These are phyloP conservation scores for Nannoperca obscura DNA, from an alignment of 2,797 vertebrate genomes.

Conservation along the genomic window DNA sequence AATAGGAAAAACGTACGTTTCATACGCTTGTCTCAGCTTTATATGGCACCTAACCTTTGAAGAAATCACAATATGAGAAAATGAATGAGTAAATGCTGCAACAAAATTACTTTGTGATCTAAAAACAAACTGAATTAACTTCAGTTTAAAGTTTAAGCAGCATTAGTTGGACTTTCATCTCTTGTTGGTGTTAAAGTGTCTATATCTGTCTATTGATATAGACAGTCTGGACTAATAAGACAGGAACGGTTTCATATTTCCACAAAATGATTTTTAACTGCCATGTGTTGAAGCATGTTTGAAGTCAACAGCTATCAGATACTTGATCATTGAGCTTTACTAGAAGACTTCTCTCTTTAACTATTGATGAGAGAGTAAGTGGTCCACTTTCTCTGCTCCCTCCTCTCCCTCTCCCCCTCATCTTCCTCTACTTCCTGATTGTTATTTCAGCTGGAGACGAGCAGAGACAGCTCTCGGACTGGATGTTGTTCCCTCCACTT, in stretches of 20 bases:
- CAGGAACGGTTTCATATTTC: neutral
- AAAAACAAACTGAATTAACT: neutral
- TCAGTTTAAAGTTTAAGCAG: neutral
- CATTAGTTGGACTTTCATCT: neutral
- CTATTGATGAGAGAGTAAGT: conserved; percentile 87
- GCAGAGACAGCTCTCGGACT: conserved; percentile 58
- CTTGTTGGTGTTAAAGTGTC: neutral
- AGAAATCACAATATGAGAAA: no score
- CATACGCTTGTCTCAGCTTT: no score
- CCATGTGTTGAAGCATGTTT: conserved; percentile 20
- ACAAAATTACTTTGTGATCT: neutral
- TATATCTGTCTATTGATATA: no score
- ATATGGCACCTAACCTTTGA: no score
- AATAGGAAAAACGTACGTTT: no score
- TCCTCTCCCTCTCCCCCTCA: conserved; percentile 47
- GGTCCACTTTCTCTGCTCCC: conserved; percentile 79
- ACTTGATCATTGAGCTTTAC: conserved; percentile 59
- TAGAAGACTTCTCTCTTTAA: conserved; percentile 79
- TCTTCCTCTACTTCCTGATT: conserved; percentile 76
- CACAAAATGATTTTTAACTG: conserved; percentile 4
- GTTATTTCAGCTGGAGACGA: conserved; percentile 78
- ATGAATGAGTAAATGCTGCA: neutral
- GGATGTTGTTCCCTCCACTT: conserved; percentile 54
- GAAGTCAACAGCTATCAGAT: conserved; percentile 52
- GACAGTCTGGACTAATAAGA: neutral